Conservation (phyloP, 2,888 invertebrate species). For the Xiphydria camelus region DNA sequence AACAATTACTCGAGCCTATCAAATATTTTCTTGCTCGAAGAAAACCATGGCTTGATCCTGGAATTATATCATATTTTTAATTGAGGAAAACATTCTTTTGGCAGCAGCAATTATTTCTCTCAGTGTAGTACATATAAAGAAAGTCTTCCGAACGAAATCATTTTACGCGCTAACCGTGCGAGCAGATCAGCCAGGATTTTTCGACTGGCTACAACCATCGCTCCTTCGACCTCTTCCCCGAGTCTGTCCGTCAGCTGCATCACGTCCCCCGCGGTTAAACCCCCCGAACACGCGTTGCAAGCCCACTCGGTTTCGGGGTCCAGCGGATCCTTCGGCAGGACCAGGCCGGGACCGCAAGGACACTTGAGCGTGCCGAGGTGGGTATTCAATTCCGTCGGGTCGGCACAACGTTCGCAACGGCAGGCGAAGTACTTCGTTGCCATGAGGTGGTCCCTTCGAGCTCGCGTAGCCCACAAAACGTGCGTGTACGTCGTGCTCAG, state of each 20-base stretch:
- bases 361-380: constrained; percentile 74
- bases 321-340: constrained; percentile 72
- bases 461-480: constrained; percentile 84
- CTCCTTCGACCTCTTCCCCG: constrained; percentile 75
- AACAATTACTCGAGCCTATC: too few species aligned
- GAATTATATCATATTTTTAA: too few species aligned
- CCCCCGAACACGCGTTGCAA: constrained; percentile 72
- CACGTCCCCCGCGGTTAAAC: constrained; percentile 68
- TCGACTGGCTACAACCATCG: constrained; percentile 65
- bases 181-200: constrained; percentile 71
- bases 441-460: constrained; percentile 75
- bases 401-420: constrained; percentile 72
- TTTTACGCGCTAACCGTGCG: constrained; percentile 59
- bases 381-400: constrained; percentile 80
- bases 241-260: constrained; percentile 71
- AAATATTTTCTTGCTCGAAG: too few species aligned
- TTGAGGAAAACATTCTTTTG: too few species aligned
- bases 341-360: constrained; percentile 67
- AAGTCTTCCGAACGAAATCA: background rate
- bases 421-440: constrained; percentile 82
- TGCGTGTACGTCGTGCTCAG: constrained; percentile 86
- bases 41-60: too few species aligned
- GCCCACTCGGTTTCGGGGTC: constrained; percentile 75
- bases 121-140: background rate
- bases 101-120: too few species aligned